Evolutionary conservation across 2,797 vertebrate genomes (phyloP).

Genomic region (Alfaro cultratus): DNA sequence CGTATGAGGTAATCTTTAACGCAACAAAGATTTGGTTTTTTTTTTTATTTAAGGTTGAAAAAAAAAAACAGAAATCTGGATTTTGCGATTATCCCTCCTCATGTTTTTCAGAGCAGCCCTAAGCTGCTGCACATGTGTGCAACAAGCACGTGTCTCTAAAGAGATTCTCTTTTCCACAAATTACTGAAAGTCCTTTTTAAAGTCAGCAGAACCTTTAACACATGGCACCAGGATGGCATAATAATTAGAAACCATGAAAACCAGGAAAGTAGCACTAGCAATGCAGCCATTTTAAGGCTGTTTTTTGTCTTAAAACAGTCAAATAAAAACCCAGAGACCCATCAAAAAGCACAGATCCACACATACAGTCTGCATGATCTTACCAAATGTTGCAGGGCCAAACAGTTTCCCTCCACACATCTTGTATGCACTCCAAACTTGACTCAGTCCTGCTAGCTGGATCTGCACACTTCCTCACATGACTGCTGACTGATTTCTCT

Average conservation of each 20-base stretch:
- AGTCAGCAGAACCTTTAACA: slow-evolving; percentile 7
- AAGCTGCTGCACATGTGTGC: background rate
- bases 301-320: background rate
- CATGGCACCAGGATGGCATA: background rate
- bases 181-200: slow-evolving; percentile 3
- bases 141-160: slow-evolving; percentile 15
- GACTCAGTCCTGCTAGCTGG: slow-evolving; percentile 57
- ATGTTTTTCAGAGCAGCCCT: background rate
- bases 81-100: background rate
- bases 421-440: slow-evolving; percentile 41
- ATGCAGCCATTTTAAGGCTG: background rate
- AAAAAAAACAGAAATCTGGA: background rate
- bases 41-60: background rate
- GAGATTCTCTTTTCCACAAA: slow-evolving; percentile 5
- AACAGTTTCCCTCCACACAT: slow-evolving; percentile 63
- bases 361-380: slow-evolving; percentile 24
- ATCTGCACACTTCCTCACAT: slow-evolving; percentile 69
- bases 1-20: background rate
- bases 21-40: background rate
- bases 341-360: background rate
- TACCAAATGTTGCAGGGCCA: slow-evolving; percentile 55
- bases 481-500: slow-evolving; percentile 76
- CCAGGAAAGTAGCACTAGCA: background rate
- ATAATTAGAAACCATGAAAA: slow-evolving; percentile 7
- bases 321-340: background rate